Evolutionary conservation across 2,888 invertebrate genomes (phyloP).

Genomic region (Acanthacorydalis orientalis): DNA sequence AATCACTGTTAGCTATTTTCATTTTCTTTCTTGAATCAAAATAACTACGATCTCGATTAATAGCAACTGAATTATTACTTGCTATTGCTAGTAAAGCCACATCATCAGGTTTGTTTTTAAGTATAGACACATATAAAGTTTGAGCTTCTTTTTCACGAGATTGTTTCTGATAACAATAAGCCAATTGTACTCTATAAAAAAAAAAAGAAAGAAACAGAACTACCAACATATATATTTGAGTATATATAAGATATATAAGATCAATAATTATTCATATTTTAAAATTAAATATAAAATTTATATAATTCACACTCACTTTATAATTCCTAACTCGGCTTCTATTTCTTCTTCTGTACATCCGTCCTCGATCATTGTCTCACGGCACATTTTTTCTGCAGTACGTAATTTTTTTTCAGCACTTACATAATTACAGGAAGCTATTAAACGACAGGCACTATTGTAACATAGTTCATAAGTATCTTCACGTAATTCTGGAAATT

Average conservation of each 20-base stretch:
- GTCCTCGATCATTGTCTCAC: constrained; percentile 75
- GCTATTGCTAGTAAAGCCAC: constrained; percentile 79
- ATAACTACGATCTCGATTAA: constrained; percentile 88
- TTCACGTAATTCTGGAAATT: constrained; percentile 29
- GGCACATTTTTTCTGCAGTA: constrained; percentile 68
- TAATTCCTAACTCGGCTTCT: constrained; percentile 81
- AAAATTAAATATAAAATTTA: constrained; percentile 2
- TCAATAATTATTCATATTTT: constrained; percentile 1
- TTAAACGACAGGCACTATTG: constrained; percentile 72
- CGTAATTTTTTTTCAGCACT: constrained; percentile 73
- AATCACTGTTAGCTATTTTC: constrained; percentile 75
- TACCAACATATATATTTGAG: too few relatives aligned
- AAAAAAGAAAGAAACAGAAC: neutral
- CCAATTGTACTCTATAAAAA: constrained; percentile 61
- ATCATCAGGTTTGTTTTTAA: constrained; percentile 83
- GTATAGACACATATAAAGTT: constrained; percentile 59
- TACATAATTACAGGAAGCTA: constrained; percentile 48
- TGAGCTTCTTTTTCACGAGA: constrained; percentile 76
- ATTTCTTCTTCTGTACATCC: constrained; percentile 84
- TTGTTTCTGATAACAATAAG: constrained; percentile 74
- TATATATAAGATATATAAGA: too few relatives aligned
- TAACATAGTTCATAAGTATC: constrained; percentile 83
- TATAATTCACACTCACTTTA: constrained; percentile 35
- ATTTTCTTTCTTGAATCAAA: constrained; percentile 96
- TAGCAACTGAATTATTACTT: constrained; percentile 82